Evolutionary conservation across 2,797 vertebrate genomes (phyloP).

Genomic region (Adelosebastes latens): DNA sequence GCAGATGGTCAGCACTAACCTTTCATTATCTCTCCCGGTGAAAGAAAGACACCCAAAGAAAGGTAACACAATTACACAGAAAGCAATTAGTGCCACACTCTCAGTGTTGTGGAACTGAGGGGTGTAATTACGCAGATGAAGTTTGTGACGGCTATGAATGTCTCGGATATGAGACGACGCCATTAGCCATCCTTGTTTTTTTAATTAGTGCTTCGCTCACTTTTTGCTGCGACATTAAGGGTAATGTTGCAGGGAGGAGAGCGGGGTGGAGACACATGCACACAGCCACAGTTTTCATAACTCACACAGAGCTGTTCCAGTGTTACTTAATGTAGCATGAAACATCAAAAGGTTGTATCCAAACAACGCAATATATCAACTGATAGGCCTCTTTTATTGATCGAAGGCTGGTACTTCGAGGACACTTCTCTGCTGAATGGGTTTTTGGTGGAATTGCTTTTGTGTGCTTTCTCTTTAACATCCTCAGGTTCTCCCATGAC

Average conservation of each 20-base stretch:
- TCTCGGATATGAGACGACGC: conserved; percentile 48
- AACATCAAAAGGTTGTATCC: conserved; percentile 5
- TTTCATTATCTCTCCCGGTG: conserved; percentile 72
- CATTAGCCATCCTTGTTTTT: conserved; percentile 58
- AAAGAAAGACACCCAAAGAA: conserved; percentile 51
- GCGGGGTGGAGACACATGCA: not conserved
- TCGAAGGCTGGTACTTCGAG: not conserved
- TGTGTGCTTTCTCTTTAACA: not conserved
- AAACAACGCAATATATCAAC: not conserved
- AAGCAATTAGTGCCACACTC: conserved; percentile 77
- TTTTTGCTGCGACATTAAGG: conserved; percentile 46
- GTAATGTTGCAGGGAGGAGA: conserved; percentile 51
- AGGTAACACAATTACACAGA: conserved; percentile 77
- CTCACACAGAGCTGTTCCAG: conserved; percentile 16
- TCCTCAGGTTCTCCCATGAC: not conserved
- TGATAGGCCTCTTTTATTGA: not conserved
- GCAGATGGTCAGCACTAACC: conserved; percentile 72
- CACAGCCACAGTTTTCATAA: conserved; percentile 2
- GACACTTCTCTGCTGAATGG: not conserved
- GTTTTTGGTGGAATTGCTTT: not conserved
- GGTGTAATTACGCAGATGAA: conserved; percentile 78
- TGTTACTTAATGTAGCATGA: conserved; percentile 35
- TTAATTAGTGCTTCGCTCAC: conserved; percentile 54
- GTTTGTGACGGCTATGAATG: conserved; percentile 67
- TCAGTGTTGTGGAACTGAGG: conserved; percentile 73